Percentiles rank a stretch among this genome's conserved stretches.
These are phyloP conservation scores for Chaetodon auriga DNA, from an alignment of 2,113 vertebrate species.

Conservation along the genomic window DNA sequence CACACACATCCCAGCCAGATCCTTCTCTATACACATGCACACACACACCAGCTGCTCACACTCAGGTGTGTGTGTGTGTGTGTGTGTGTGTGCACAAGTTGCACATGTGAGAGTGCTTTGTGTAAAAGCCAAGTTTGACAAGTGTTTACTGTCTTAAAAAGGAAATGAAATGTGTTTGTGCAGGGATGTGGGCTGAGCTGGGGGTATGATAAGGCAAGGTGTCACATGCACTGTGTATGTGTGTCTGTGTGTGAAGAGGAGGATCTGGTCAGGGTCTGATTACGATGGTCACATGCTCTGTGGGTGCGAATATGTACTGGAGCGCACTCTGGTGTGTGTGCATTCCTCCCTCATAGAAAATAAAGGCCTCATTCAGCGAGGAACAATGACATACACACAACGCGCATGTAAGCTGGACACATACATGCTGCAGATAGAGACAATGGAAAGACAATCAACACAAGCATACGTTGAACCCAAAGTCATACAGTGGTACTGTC, in stretches of 20 bases:
- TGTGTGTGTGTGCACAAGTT: conserved; percentile 23
- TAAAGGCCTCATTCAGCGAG: conserved; percentile 81
- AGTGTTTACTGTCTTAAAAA: conserved; percentile 61
- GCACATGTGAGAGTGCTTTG: conserved; percentile 52
- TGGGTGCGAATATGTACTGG: conserved; percentile 60
- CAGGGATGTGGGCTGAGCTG: conserved; percentile 22
- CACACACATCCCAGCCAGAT: conserved; percentile 60
- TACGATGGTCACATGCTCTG: conserved; percentile 66
- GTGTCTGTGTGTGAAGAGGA: conserved; percentile 36
- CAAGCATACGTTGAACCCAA: conserved; percentile 46
- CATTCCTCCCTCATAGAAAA: conserved; percentile 68
- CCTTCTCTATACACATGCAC: conserved; percentile 43
- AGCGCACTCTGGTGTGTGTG: conserved; percentile 58
- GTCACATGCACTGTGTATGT: conserved; percentile 27
- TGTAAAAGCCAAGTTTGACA: conserved; percentile 36
- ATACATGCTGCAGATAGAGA: conserved; percentile 60
- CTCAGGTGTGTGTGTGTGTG: conserved; percentile 46
- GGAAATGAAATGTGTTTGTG: conserved; percentile 58
- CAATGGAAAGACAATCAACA: conserved; percentile 66
- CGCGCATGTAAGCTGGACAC: conserved; percentile 58
- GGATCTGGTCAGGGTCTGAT: conserved; percentile 62
- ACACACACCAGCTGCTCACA: conserved; percentile 67
- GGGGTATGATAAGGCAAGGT: conserved; percentile 45
- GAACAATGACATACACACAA: conserved; percentile 82
- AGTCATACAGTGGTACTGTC: conserved; percentile 59